Evolutionary conservation across 2,113 vertebrate species (phyloP).

Genomic region (Dasyprocta punctata): DNA sequence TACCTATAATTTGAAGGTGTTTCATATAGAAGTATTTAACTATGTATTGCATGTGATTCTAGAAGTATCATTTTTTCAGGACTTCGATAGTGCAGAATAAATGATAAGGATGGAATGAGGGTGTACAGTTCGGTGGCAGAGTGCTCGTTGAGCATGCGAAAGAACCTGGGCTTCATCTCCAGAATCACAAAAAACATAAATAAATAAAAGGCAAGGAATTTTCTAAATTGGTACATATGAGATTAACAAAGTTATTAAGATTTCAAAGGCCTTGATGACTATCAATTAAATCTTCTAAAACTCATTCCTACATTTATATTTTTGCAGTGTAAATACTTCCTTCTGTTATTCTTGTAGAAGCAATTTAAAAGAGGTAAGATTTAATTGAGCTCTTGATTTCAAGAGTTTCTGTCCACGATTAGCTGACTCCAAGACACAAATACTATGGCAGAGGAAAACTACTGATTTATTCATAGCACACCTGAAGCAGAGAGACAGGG

Average conservation of each 20-base stretch:
- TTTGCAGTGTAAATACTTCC: background rate
- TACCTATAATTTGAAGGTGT: background rate
- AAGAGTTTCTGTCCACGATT: background rate
- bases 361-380: background rate
- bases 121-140: background rate
- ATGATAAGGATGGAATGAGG: background rate
- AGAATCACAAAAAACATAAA: too few species aligned
- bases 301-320: background rate
- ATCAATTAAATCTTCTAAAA: background rate
- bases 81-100: background rate
- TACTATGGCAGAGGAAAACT: background rate
- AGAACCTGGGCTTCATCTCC: background rate
- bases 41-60: background rate
- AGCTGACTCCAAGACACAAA: background rate
- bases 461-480: background rate
- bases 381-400: background rate
- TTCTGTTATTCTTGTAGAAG: background rate
- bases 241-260: background rate
- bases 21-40: background rate
- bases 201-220: background rate
- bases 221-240: background rate
- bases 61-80: slow-evolving; percentile 25
- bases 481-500: background rate
- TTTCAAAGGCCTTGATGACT: background rate
- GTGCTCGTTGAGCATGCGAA: background rate